These are phyloP conservation scores for Hypercompe scribonia DNA, from an alignment of 2,888 invertebrate genomes.

Conservation along the genomic window DNA sequence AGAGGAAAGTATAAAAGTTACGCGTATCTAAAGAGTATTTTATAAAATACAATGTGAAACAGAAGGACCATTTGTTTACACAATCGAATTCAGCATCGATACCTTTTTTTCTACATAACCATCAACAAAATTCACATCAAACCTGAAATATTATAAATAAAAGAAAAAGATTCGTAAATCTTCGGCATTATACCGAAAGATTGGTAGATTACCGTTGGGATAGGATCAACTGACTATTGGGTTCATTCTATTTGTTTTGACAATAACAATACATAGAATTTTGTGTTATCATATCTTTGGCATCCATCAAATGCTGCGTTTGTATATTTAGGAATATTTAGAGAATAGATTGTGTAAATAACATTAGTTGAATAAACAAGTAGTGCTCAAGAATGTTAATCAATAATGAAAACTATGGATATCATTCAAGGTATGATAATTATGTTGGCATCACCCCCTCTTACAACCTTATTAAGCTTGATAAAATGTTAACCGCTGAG, in stretches of 20 bases:
- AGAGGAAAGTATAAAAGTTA: not conserved
- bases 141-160: constrained; percentile 3
- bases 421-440: not conserved
- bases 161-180: constrained; percentile 22
- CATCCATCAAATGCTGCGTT: constrained; percentile 23
- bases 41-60: not conserved
- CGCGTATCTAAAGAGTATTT: not conserved
- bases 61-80: not conserved
- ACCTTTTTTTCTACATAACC: not conserved
- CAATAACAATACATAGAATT: constrained; percentile 18
- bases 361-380: not conserved
- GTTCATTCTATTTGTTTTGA: constrained; percentile 40
- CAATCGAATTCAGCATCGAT: not conserved
- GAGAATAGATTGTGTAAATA: not conserved
- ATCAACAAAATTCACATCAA: not conserved
- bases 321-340: constrained; percentile 6
- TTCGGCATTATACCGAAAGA: constrained; percentile 28
- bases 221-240: constrained; percentile 32
- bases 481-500: not conserved
- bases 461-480: not conserved
- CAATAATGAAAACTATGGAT: not conserved
- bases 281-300: constrained; percentile 3
- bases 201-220: constrained; percentile 41
- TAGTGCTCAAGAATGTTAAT: not conserved
- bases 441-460: not conserved